A percentile compares a stretch with the other conserved stretches of the same genome.
Evolutionary conservation across 2,113 vertebrate genomes (phyloP).

Genomic region (Pangasianodon hypophthalmus): DNA sequence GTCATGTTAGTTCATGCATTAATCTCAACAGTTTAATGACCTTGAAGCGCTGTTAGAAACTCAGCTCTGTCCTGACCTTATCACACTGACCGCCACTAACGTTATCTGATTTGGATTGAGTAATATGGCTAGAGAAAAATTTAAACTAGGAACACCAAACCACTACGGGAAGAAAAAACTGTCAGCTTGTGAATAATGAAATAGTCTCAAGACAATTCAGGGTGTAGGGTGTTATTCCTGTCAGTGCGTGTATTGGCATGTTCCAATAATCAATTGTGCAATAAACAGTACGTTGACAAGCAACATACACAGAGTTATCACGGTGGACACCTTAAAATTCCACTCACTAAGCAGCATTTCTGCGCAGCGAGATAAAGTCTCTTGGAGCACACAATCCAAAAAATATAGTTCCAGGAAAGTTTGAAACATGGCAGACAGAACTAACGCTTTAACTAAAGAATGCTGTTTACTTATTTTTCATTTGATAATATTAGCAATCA

Average conservation of each 20-base stretch:
- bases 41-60: slow-evolving; percentile 5
- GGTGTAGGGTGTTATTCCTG: background rate
- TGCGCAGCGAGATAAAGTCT: background rate
- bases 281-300: background rate
- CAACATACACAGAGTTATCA: background rate
- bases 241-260: too few species aligned
- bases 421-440: background rate
- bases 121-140: background rate
- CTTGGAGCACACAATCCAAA: background rate
- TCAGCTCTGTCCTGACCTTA: background rate
- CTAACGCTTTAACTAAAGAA: background rate
- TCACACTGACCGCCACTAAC: background rate
- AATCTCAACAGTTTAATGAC: background rate
- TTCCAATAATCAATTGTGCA: too few species aligned
- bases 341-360: background rate
- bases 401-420: background rate
- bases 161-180: background rate
- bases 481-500: background rate
- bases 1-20: background rate
- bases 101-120: background rate
- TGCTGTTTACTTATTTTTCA: background rate
- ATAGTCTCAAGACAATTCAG: background rate
- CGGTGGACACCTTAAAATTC: background rate
- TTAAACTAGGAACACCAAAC: background rate
- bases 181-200: background rate